A percentile compares a stretch with the other conserved stretches of the same genome.
phyloP scores from a whole-genome alignment of 2,113 vertebrate species.

The Pterocles burchelli region DNA sequence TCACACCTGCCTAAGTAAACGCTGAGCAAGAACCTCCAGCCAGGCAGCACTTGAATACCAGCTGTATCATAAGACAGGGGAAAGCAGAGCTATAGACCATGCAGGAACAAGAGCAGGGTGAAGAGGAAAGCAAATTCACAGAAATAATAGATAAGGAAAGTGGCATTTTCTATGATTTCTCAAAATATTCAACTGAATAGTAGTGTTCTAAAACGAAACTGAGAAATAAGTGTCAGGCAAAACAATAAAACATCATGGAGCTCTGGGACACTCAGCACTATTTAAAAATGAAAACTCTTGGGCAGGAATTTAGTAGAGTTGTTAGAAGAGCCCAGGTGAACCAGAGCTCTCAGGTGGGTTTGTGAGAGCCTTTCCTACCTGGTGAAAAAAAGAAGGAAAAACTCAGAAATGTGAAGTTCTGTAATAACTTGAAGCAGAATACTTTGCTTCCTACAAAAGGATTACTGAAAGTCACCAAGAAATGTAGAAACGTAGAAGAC shows the following conservation, averaged over 20 bases:
- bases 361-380: not conserved
- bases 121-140: not conserved
- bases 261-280: not conserved
- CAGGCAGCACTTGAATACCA: not conserved
- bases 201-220: not conserved
- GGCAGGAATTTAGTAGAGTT: not conserved
- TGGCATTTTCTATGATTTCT: not conserved
- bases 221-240: not conserved
- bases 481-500: not conserved
- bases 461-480: not conserved
- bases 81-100: not conserved
- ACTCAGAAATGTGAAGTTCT: not conserved
- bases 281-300: not conserved
- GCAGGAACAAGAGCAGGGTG: not conserved
- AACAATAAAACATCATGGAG: not conserved
- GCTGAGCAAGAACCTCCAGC: not conserved
- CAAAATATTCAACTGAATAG: not conserved
- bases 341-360: not conserved
- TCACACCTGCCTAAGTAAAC: not conserved
- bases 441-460: not conserved
- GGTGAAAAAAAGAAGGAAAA: accelerated
- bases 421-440: not conserved
- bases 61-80: not conserved
- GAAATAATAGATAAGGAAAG: not conserved
- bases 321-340: not conserved